Evolutionary conservation across 2,888 invertebrate genomes (phyloP), one percentile per base, ranked within the genome.

Genomic region (Barypeithes pellucidus): DNA sequence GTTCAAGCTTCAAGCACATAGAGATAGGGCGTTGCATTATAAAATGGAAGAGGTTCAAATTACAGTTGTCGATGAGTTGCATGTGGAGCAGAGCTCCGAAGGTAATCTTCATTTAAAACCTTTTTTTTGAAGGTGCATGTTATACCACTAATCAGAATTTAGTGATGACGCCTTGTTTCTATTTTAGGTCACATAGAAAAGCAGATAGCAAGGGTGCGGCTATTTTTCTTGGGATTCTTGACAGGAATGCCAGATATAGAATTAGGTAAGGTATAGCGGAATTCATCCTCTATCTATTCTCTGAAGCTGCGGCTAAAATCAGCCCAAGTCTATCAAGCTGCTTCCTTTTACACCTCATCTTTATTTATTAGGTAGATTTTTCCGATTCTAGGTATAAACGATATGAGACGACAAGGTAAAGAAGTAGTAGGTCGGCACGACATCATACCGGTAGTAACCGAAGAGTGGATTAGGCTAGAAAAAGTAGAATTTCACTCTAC

Each of bases 351-450:
- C n/a, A n/a, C n/a, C n/a, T n/a, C n/a, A n/a, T n/a, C n/a, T n/a
- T n/a, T n/a, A n/a, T n/a, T n/a, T 12, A 39, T 14, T 39, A 39
- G 39, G 39, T 7, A 14, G 7, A 43, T 36, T 29, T 18, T 36
- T 39, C 24, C 2, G 0, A 24, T 59, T 68, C n/a, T 24, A 73
- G 99, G 99, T 3, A 91, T 99, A 70, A 99, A 99, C 87, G 99
- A 99, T 87, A 91, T 97, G 90, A 91, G 96, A 86, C 90, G 98
- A n/a, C 96, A 98, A 87, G 99, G 99, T n/a, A 94, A 94, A 87
- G 99, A 99, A 89, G 98, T 99, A 65, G 99, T 99, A 0, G 98
- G 99, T 0, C 90, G 99, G 3, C 98, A 98, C 87, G 99, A 99
- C 87, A 99, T 99, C 85, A 97, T 99, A 84, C 99, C 99, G 20